These are phyloP conservation scores for Drosophila robusta DNA, from an alignment of 2,888 invertebrate genomes.

Conservation along the genomic window DNA sequence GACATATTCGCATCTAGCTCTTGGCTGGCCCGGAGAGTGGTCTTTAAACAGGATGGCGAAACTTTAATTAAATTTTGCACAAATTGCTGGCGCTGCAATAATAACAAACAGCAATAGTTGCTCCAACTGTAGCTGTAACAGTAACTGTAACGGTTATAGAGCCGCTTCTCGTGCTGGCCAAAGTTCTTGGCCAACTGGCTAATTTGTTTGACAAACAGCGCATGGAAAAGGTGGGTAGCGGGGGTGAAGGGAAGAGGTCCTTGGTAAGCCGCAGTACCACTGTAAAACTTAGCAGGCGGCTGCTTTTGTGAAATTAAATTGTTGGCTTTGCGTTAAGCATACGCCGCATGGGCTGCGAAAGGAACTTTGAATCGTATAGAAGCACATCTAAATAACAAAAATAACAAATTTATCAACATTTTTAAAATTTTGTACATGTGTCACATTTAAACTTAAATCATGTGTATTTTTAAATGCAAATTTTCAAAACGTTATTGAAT, in stretches of 20 bases:
- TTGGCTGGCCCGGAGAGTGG: not conserved
- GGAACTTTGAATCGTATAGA: not conserved
- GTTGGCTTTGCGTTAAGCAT: conserved; percentile 55
- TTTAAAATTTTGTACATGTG: too few species aligned
- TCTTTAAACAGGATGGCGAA: conserved; percentile 40
- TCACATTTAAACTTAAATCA: too few species aligned
- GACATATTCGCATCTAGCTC: conserved; percentile 24
- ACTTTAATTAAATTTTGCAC: conserved; percentile 68
- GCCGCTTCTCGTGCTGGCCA: conserved; percentile 9
- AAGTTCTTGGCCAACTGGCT: conserved; percentile 69
- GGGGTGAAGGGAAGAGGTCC: not conserved
- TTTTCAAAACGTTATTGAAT: too few species aligned
- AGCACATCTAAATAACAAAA: not conserved
- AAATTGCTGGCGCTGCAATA: conserved; percentile 60
- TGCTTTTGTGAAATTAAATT: conserved; percentile 63
- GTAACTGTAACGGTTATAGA: conserved; percentile 20
- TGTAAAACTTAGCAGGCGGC: conserved; percentile 29
- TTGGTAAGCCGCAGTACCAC: conserved; percentile 34
- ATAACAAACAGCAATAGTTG: conserved; percentile 62
- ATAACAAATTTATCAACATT: not conserved
- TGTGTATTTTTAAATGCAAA: too few species aligned
- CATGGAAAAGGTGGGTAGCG: not conserved
- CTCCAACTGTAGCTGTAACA: conserved; percentile 22
- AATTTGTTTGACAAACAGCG: conserved; percentile 67
- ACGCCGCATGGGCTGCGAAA: conserved; percentile 54